Base-by-base conservation (phyloP, 2,113 vertebrate species). In the Dissostichus mawsoni region DNA sequence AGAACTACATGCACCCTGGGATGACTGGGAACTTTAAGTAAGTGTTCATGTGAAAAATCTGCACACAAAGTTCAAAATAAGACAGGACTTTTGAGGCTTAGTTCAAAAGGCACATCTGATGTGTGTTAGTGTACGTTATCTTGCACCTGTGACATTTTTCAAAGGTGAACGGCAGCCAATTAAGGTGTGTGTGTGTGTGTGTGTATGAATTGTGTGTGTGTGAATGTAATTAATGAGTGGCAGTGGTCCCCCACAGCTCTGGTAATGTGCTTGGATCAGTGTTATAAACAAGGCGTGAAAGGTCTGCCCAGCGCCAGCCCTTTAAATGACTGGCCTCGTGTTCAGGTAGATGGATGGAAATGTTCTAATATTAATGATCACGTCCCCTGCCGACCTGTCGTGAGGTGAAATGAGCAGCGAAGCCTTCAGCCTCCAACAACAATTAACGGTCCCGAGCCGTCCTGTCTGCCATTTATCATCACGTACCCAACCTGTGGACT, bases 401-500 rank as follows among this genome's bases (percentile, higher is more conserved):
- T 45, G 89, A 91, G 93, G 88, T 91, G 85, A 91, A 92, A 92
- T 92, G 87, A 96, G 87, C 91, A 92, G 88, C 83, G 80, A 88
- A 92, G 90, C 83, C 92, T 90, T 92, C 93, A 90, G 91, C 91
- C 94, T 93, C 92, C 91, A 95, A 93, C 83, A 90, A 93, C 93
- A 94, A 92, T 96, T 96, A 96, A 92, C 66, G 52, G 81, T 73
- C 65, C 71, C 45, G 45, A 86, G 36, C 76, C 20, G 45, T 80
- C 91, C 90, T 80, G 79, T 84, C 58, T 82, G 78, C 85, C 76
- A 89, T 95, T 95, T 94, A 89, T 95, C 94, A 95, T 92, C 74
- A 68, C 45, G 69, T 81, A 65, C 81, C 48, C 63, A 84, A 84
- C 88, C 87, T 80, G 77, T 87, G 76, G 74, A 80, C 29, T 80